These are phyloP conservation scores for Triplophysa dalaica DNA, from an alignment of 2,113 vertebrate species.

Conservation along the genomic window DNA sequence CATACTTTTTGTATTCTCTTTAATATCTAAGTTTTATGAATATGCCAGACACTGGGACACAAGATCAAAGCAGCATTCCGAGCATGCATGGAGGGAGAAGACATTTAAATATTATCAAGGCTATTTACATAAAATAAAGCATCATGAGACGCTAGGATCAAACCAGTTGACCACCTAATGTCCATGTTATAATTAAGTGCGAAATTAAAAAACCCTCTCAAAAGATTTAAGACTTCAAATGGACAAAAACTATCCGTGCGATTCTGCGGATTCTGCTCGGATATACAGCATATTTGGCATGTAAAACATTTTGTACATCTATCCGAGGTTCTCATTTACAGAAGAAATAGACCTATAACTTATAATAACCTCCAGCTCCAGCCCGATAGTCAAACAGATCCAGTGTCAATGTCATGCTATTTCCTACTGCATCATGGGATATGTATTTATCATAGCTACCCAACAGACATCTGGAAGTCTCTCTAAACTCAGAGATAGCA, in stretches of 20 bases:
- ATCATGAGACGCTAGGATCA: not conserved
- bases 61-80: not conserved
- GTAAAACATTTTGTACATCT: slow-evolving; percentile 1
- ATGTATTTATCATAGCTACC: slow-evolving; percentile 12
- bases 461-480: not conserved
- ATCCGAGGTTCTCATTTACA: not conserved
- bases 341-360: not conserved
- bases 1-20: slow-evolving; percentile 9
- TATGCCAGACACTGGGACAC: not conserved
- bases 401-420: not conserved
- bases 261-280: slow-evolving; percentile 1
- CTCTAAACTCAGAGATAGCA: slow-evolving; percentile 4
- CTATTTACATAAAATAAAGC: not conserved
- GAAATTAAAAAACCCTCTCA: not conserved
- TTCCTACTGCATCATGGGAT: not conserved
- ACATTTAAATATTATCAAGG: not conserved
- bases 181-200: not conserved
- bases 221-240: slow-evolving; percentile 1
- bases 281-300: slow-evolving; percentile 6
- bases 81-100: slow-evolving; percentile 10
- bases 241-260: not conserved
- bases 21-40: slow-evolving; percentile 13
- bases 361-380: not conserved
- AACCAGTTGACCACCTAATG: not conserved
- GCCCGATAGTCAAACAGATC: slow-evolving; percentile 5